Conservation (phyloP, 1,140 invertebrate genomes). For the Drosophila kepulauana region DNA sequence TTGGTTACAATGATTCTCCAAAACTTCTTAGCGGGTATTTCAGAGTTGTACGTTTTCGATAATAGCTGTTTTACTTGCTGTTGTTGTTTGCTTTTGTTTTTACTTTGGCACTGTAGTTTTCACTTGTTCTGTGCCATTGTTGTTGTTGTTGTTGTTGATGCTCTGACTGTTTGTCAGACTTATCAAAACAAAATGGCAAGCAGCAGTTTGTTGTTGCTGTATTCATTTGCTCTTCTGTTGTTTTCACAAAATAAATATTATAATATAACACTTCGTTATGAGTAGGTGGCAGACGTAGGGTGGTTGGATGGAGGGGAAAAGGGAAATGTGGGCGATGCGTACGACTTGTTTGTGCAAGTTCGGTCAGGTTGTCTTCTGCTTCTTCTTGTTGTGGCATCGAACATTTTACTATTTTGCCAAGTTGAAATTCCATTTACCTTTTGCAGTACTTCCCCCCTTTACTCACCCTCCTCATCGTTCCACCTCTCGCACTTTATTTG, state of each 20-base stretch:
- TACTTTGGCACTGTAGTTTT: conserved; percentile 59
- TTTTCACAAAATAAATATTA: conserved; percentile 70
- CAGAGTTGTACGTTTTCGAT: too few relatives aligned
- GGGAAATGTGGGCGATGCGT: conserved; percentile 16
- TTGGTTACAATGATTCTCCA: too few relatives aligned
- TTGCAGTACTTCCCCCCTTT: not conserved
- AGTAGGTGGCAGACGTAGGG: not conserved
- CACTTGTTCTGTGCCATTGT: conserved; percentile 47
- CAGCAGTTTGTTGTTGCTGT: conserved; percentile 29
- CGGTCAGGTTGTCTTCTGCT: conserved; percentile 24
- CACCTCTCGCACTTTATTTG: conserved; percentile 13
- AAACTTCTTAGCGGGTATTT: too few relatives aligned
- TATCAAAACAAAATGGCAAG: conserved; percentile 78
- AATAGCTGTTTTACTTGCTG: too few relatives aligned
- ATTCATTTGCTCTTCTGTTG: conserved; percentile 56
- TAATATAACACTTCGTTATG: conserved; percentile 34
- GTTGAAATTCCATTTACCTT: conserved; percentile 28
- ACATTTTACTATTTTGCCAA: conserved; percentile 21
- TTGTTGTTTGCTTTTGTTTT: conserved; percentile 68
- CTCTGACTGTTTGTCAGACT: conserved; percentile 68
- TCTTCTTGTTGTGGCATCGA: conserved; percentile 45
- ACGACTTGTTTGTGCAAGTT: conserved; percentile 63
- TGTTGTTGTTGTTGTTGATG: conserved; percentile 31
- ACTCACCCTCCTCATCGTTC: not conserved
- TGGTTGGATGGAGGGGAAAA: not conserved